Percentiles rank a stretch among this genome's conserved stretches.
Conservation (phyloP, 2,113 vertebrate species). For the Bufo bufo region DNA sequence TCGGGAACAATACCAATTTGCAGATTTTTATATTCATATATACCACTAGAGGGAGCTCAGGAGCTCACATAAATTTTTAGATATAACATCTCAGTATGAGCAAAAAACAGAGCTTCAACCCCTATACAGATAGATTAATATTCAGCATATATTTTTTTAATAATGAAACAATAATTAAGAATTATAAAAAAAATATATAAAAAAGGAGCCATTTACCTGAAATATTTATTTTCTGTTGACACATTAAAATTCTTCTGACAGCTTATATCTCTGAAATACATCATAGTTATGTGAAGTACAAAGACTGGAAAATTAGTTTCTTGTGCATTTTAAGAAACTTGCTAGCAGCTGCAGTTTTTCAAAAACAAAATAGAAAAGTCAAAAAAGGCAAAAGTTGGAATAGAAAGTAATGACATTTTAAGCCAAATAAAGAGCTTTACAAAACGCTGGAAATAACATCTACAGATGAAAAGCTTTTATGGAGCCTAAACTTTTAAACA, state of each 20-base stretch:
- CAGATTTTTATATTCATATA: too few species aligned
- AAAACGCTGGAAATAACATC: not conserved
- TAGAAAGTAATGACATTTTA: not conserved
- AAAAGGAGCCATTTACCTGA: not conserved
- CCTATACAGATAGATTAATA: not conserved
- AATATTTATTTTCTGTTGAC: not conserved
- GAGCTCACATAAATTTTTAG: too few species aligned
- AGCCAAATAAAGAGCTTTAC: slow-evolving; percentile 20
- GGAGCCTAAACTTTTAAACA: not conserved
- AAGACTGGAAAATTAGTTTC: slow-evolving; percentile 61
- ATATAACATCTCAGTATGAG: not conserved
- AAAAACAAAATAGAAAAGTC: slow-evolving; percentile 64
- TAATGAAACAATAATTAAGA: not conserved
- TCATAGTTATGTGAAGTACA: slow-evolving; percentile 17
- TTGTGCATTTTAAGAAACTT: slow-evolving; percentile 67
- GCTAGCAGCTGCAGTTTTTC: slow-evolving; percentile 75
- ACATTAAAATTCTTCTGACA: not conserved
- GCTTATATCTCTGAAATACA: not conserved
- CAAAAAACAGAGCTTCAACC: not conserved
- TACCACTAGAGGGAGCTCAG: too few species aligned
- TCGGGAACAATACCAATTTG: too few species aligned
- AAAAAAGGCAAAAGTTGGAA: slow-evolving; percentile 78
- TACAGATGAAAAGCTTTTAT: slow-evolving; percentile 12
- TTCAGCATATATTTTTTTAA: not conserved
- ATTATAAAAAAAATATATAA: not conserved